These are phyloP conservation scores for Dasypogon diadema DNA, from an alignment of 2,888 invertebrate species.

Conservation along the genomic window DNA sequence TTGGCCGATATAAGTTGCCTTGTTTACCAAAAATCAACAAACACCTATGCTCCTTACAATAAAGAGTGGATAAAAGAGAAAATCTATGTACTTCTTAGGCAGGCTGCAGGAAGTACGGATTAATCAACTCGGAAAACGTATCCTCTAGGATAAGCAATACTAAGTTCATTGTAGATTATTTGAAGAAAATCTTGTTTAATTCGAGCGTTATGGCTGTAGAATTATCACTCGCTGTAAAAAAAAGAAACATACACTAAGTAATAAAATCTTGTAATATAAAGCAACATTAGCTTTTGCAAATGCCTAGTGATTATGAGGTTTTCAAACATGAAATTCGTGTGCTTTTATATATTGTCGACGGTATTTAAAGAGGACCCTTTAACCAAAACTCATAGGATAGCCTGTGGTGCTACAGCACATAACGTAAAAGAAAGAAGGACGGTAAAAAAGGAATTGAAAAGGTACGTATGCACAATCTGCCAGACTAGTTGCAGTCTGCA, in stretches of 20 bases:
- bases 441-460: too few relatives aligned
- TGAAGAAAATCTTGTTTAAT: neutral
- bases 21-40: slow-evolving; percentile 95
- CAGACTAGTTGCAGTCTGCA: too few relatives aligned
- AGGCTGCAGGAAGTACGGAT: slow-evolving; percentile 78
- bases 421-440: too few relatives aligned
- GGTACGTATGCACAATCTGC: too few relatives aligned
- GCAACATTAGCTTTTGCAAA: too few relatives aligned
- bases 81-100: slow-evolving; percentile 93
- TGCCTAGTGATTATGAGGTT: too few relatives aligned
- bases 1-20: slow-evolving; percentile 94
- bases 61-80: slow-evolving; percentile 99
- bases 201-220: neutral
- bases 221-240: slow-evolving; percentile 3
- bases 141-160: slow-evolving; percentile 2
- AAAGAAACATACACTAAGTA: slow-evolving; percentile 26
- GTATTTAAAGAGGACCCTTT: too few relatives aligned
- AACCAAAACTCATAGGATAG: too few relatives aligned
- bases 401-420: too few relatives aligned
- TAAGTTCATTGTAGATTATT: neutral
- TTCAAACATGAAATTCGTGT: too few relatives aligned
- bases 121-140: neutral
- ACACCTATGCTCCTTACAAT: slow-evolving; percentile 97
- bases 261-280: slow-evolving; percentile 21
- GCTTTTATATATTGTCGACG: too few relatives aligned